phyloP scores from a whole-genome alignment of 2,113 vertebrate species.

The Ia io region DNA sequence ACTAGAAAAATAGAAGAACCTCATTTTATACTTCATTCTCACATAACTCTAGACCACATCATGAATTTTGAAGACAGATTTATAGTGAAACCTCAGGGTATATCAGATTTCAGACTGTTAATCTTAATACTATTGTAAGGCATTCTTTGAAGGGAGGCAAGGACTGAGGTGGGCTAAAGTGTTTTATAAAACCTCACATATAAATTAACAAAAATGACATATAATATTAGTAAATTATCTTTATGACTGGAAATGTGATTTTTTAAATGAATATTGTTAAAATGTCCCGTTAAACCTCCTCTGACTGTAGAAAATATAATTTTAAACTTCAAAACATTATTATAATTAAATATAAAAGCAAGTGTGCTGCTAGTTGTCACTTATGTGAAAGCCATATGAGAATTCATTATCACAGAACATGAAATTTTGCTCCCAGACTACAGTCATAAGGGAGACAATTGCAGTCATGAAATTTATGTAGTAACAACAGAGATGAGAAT shows the following conservation, averaged over 20 bases:
- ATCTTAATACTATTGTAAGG: slow-evolving; percentile 31
- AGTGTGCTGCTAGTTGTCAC: background rate
- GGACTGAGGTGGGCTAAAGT: slow-evolving; percentile 8
- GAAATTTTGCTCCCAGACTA: slow-evolving; percentile 27
- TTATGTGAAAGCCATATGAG: slow-evolving; percentile 27
- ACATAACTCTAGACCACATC: slow-evolving; percentile 28
- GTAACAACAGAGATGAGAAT: slow-evolving; percentile 20
- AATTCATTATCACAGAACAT: slow-evolving; percentile 46
- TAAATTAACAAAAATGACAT: slow-evolving; percentile 54
- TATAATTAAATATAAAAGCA: slow-evolving; percentile 46
- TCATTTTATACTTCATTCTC: background rate
- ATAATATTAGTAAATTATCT: slow-evolving; percentile 11
- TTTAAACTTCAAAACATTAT: slow-evolving; percentile 49
- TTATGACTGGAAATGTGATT: background rate
- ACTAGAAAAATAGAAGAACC: background rate
- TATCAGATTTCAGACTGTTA: slow-evolving; percentile 40
- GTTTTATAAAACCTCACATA: slow-evolving; percentile 38
- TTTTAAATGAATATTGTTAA: slow-evolving; percentile 44
- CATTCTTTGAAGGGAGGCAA: slow-evolving; percentile 13
- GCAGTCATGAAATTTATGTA: slow-evolving; percentile 35
- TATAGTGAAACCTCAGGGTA: slow-evolving; percentile 8
- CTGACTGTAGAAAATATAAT: background rate
- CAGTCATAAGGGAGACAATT: background rate
- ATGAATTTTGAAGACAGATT: slow-evolving; percentile 56
- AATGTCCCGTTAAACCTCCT: slow-evolving; percentile 28